These are phyloP conservation scores for Drosophila rufa DNA, from an alignment of 1,140 invertebrate genomes.

Conservation along the genomic window DNA sequence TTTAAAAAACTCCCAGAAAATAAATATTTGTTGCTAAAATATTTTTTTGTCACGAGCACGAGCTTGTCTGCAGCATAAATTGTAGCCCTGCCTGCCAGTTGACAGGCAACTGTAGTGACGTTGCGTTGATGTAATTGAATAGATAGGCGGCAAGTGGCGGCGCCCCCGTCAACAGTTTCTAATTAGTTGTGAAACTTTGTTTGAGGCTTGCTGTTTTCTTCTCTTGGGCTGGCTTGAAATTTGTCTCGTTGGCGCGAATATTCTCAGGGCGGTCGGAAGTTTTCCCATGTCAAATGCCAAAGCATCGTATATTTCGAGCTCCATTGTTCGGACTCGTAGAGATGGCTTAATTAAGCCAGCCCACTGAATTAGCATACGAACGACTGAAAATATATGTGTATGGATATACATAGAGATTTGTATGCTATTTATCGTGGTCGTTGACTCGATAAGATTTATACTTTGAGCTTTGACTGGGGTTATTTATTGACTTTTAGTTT, in stretches of 20 bases:
- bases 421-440: slow-evolving; percentile 26
- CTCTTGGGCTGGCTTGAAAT: slow-evolving; percentile 17
- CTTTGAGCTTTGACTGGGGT: not conserved
- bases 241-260: slow-evolving; percentile 41
- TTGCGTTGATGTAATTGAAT: slow-evolving; percentile 54
- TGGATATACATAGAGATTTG: slow-evolving; percentile 13
- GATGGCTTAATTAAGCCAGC: slow-evolving; percentile 44
- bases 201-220: slow-evolving; percentile 11
- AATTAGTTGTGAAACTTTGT: slow-evolving; percentile 63
- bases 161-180: slow-evolving; percentile 56
- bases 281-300: slow-evolving; percentile 66
- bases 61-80: slow-evolving; percentile 8
- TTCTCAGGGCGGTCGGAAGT: slow-evolving; percentile 49
- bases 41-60: slow-evolving; percentile 22
- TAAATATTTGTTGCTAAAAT: not conserved
- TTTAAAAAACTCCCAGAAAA: not conserved
- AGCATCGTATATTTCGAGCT: slow-evolving; percentile 37
- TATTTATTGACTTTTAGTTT: not conserved
- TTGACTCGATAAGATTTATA: slow-evolving; percentile 24
- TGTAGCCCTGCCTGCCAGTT: not conserved
- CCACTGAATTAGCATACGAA: slow-evolving; percentile 33
- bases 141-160: slow-evolving; percentile 35
- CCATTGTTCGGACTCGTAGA: slow-evolving; percentile 44
- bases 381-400: slow-evolving; percentile 10
- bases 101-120: slow-evolving; percentile 17